Evolutionary conservation across 2,888 invertebrate genomes (phyloP).

Genomic region (Cotesia congregata): DNA sequence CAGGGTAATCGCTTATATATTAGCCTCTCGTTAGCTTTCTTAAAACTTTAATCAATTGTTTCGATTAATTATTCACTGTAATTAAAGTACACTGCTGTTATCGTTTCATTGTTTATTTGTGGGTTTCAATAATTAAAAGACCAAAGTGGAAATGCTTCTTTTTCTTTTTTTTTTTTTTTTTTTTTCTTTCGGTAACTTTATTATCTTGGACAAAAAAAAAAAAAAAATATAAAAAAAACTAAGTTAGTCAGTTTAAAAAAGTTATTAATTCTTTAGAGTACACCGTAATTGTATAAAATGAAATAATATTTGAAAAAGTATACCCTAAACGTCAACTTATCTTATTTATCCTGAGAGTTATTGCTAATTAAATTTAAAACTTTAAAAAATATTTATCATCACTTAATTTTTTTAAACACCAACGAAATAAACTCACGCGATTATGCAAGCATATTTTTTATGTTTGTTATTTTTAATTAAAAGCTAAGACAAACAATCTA

Average conservation of each 20-base stretch:
- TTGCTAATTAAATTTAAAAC: neutral
- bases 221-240: too few relatives aligned
- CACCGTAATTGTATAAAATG: neutral
- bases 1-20: constrained; percentile 52
- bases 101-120: neutral
- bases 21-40: neutral
- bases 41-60: neutral
- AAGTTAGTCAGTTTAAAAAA: too few relatives aligned
- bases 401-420: neutral
- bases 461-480: neutral
- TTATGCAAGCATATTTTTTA: neutral
- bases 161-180: too few relatives aligned
- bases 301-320: neutral
- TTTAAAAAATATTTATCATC: neutral
- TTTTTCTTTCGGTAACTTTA: too few relatives aligned
- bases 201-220: too few relatives aligned
- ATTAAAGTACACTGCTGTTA: neutral
- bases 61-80: too few relatives aligned
- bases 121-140: neutral
- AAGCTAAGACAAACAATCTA: neutral
- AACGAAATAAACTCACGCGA: neutral
- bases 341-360: neutral
- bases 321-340: neutral
- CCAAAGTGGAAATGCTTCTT: too few relatives aligned
- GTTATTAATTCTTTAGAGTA: too few relatives aligned